Conservation (phyloP, 2,888 invertebrate species). For the Mallateleia sp. region DNA sequence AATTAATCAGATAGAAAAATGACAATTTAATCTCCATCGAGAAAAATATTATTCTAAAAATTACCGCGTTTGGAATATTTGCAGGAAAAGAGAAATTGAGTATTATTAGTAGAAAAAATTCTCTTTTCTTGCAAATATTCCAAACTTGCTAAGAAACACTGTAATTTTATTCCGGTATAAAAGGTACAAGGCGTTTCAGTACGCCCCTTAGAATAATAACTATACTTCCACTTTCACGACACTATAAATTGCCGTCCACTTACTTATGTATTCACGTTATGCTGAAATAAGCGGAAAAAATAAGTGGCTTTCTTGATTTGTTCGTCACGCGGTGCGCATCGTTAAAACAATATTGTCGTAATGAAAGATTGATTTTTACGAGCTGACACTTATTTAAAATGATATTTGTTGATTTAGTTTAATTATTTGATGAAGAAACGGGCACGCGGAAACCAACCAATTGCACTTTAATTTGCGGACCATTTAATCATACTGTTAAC, state of each 20-base stretch:
- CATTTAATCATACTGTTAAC: not conserved
- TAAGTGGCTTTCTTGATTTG: slow-evolving; percentile 28
- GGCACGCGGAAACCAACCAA: not conserved
- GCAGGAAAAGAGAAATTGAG: too few species aligned
- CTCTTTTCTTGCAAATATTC: too few species aligned
- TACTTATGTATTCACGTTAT: slow-evolving; percentile 18
- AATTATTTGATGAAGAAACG: not conserved
- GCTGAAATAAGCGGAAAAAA: slow-evolving; percentile 24
- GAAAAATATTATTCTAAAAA: too few species aligned
- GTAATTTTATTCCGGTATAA: not conserved
- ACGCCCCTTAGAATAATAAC: slow-evolving; percentile 20
- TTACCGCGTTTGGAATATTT: too few species aligned
- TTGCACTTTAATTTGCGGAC: slow-evolving; percentile 10
- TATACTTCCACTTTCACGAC: slow-evolving; percentile 49
- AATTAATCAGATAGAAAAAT: too few species aligned
- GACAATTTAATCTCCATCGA: too few species aligned
- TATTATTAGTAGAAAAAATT: too few species aligned
- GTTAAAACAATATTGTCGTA: slow-evolving; percentile 10
- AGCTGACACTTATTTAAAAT: not conserved
- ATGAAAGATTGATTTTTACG: not conserved
- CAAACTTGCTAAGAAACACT: too few species aligned
- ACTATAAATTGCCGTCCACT: slow-evolving; percentile 26
- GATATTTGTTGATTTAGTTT: slow-evolving; percentile 2
- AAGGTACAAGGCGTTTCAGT: not conserved
- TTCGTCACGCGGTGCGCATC: slow-evolving; percentile 13